Conservation (phyloP, 2,797 vertebrate genomes). For the Mallotus villosus region DNA sequence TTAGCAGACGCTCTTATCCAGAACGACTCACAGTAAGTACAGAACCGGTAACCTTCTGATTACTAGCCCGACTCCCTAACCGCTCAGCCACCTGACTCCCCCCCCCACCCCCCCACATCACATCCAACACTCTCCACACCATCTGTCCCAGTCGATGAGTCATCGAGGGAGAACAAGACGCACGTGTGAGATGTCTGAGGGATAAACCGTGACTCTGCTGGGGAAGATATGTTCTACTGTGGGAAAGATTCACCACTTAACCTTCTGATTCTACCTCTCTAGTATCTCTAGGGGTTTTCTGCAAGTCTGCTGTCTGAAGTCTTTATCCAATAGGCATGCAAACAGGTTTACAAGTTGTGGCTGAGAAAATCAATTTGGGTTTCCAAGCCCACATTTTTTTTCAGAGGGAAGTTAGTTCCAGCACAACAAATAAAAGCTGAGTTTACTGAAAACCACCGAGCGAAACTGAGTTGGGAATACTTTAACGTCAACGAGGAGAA, state of each 20-base stretch:
- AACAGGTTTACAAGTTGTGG: neutral
- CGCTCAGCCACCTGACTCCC: too few species aligned
- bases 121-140: slow-evolving; percentile 66
- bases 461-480: neutral
- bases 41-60: too few species aligned
- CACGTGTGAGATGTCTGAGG: slow-evolving; percentile 51
- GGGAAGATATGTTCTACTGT: neutral
- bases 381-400: neutral
- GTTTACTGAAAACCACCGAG: neutral
- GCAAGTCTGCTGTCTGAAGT: too few species aligned
- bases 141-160: slow-evolving; percentile 62
- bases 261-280: neutral
- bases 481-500: neutral
- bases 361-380: neutral
- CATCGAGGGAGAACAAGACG: slow-evolving; percentile 64
- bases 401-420: neutral
- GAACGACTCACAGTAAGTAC: too few species aligned
- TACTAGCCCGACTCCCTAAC: too few species aligned
- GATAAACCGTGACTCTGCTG: neutral
- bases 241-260: neutral
- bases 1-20: too few species aligned
- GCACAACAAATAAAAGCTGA: neutral
- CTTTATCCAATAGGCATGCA: neutral
- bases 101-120: too few species aligned
- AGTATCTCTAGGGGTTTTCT: neutral